phyloP scores from a whole-genome alignment of 2,113 vertebrate genomes.

The Notiomystis cincta region DNA sequence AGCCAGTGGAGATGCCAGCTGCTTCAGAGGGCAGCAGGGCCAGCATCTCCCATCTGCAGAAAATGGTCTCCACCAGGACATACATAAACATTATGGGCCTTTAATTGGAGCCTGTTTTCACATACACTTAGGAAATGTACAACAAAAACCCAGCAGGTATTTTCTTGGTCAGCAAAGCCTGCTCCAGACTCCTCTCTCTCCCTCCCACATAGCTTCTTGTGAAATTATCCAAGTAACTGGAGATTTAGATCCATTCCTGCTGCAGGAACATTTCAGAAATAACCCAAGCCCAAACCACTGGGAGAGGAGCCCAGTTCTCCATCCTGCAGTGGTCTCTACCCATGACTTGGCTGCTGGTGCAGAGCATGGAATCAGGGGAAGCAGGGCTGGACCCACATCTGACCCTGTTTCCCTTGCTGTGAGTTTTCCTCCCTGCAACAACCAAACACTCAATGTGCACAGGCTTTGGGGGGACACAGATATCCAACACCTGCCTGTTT shows the following conservation, averaged over 20 bases:
- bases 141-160: background rate
- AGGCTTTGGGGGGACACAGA: background rate
- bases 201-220: background rate
- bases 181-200: background rate
- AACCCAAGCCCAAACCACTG: background rate
- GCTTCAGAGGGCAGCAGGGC: background rate
- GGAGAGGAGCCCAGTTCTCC: background rate
- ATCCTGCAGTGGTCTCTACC: background rate
- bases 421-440: background rate
- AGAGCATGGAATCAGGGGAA: background rate
- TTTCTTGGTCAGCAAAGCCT: background rate
- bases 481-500: background rate
- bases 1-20: accelerated
- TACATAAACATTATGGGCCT: background rate
- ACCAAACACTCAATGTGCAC: accelerated
- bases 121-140: background rate
- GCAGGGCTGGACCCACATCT: background rate
- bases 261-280: background rate
- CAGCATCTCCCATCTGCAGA: background rate
- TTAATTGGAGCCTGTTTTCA: background rate
- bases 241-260: background rate
- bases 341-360: background rate
- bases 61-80: background rate
- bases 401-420: accelerated
- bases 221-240: background rate